phyloP scores from a whole-genome alignment of 2,888 invertebrate species.

The Lasioglossum morio region DNA sequence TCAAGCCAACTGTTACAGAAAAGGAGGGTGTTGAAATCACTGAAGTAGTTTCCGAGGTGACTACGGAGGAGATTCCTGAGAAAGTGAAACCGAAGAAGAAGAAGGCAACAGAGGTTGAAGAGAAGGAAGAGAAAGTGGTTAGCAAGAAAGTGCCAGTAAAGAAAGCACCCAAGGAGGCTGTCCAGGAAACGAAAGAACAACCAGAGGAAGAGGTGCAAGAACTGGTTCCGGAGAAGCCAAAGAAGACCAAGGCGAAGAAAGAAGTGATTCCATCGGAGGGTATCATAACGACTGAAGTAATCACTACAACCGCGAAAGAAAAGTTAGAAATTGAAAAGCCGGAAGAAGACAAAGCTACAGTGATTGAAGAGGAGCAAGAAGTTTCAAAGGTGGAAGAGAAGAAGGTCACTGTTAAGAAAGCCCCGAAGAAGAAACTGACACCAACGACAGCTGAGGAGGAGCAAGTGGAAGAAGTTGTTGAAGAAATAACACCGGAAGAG shows the following conservation, averaged over 20 bases:
- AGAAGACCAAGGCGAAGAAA: conserved; percentile 64
- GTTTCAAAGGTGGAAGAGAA: conserved; percentile 71
- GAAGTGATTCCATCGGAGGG: conserved; percentile 65
- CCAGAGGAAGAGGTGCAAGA: conserved; percentile 72
- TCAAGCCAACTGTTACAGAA: conserved; percentile 77
- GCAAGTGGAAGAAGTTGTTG: conserved; percentile 66
- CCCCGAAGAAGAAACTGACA: conserved; percentile 63
- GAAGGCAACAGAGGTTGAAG: conserved; percentile 57
- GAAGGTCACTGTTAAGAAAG: conserved; percentile 66
- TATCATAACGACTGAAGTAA: conserved; percentile 58
- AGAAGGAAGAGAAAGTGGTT: conserved; percentile 57
- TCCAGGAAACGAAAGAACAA: conserved; percentile 51
- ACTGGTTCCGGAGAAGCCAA: conserved; percentile 75
- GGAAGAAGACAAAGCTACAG: conserved; percentile 71
- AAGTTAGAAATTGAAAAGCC: conserved; percentile 61
- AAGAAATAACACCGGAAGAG: conserved; percentile 70
- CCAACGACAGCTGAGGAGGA: conserved; percentile 64
- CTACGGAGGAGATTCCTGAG: conserved; percentile 66
- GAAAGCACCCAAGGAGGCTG: conserved; percentile 69
- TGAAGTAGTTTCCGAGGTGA: conserved; percentile 66
- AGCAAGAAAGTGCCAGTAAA: conserved; percentile 52
- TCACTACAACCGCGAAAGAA: conserved; percentile 63
- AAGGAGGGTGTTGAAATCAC: conserved; percentile 78
- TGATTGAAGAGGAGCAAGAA: conserved; percentile 75
- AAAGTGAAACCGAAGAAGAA: conserved; percentile 60